These are phyloP conservation scores for Geopemphigus sp. DNA, from an alignment of 1,140 invertebrate species.

Conservation along the genomic window DNA sequence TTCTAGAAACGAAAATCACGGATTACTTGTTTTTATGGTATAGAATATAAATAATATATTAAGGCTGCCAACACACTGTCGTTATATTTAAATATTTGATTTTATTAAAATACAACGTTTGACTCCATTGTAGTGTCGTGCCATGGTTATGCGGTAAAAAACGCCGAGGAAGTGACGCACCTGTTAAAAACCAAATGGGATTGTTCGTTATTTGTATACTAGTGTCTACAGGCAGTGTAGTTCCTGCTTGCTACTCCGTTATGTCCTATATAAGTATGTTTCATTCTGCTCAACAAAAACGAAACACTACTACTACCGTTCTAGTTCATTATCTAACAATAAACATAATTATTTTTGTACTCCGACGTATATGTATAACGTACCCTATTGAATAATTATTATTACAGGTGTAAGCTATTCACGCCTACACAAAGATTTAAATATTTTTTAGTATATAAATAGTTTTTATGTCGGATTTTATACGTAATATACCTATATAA, in stretches of 20 bases:
- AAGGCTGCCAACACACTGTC: no score
- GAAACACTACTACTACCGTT: not conserved
- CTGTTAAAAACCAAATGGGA: constrained; percentile 34
- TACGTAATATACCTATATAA: no score
- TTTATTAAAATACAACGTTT: no score
- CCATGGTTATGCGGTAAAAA: constrained; percentile 18
- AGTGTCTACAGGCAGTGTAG: constrained; percentile 37
- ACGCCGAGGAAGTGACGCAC: constrained; percentile 32
- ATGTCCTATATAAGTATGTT: constrained; percentile 1
- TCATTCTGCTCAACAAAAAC: not conserved
- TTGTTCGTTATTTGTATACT: constrained; percentile 1
- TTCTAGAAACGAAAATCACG: no score
- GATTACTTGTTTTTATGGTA: no score
- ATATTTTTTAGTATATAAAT: not conserved
- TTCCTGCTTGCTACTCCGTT: not conserved
- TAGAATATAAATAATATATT: no score
- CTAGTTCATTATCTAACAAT: not conserved
- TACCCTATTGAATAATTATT: not conserved
- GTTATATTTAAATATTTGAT: no score
- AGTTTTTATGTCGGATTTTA: no score
- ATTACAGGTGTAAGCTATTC: not conserved
- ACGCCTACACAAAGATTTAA: not conserved
- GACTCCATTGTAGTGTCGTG: not conserved
- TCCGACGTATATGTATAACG: not conserved
- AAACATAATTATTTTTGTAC: not conserved